Base-by-base conservation (phyloP, 2,113 vertebrate genomes). In the Esox niger region DNA sequence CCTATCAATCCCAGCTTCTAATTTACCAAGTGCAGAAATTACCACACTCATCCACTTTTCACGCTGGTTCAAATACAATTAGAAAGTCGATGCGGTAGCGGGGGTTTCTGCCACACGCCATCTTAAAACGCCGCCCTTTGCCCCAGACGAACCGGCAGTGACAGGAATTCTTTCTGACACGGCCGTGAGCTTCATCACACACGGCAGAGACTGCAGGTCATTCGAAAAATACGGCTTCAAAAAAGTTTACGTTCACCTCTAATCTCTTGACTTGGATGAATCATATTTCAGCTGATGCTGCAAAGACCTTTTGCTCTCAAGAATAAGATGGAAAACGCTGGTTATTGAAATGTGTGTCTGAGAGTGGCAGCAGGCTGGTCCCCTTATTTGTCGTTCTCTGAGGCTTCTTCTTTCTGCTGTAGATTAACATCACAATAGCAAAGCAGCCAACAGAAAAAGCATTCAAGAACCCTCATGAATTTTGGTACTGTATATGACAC, bases 11-110 rank as follows among this genome's bases (percentile, higher is more conserved):
- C 62, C 27, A 62, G 73, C 58, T 69, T 64, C 49, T 64, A 69
- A 78, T 83, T 62, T 76, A 47, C 63, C 49, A 2, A 2, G 23
- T n/a, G 5, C 62, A 69, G 80, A 78, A 68, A 74, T 72, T 35
- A 8, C 25, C 64, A 74, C 73, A 64, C 54, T 43, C 38, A 68
- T 52, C 38, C 9, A 26, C 46, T 62, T 64, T 80, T 73, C 74
- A 62, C 46, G 62, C n/a, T 70, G 70, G 73, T 75, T n/a, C 70
- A 73, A 69, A 79, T 70, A 76, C 64, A 76, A 81, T 81, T 70
- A 79, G 43, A 33, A 0, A 1, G 3, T 43, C 38, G 11, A n/a
- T n/a, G n/a, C n/a, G 46, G 58, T 52, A 64, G 59, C 61, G 59
- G 65, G 70, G 15, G 30, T 54, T 70, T 2, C 67, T 58, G 46